Conservation (phyloP, 1,140 invertebrate species). For the Anastrepha ludens region DNA sequence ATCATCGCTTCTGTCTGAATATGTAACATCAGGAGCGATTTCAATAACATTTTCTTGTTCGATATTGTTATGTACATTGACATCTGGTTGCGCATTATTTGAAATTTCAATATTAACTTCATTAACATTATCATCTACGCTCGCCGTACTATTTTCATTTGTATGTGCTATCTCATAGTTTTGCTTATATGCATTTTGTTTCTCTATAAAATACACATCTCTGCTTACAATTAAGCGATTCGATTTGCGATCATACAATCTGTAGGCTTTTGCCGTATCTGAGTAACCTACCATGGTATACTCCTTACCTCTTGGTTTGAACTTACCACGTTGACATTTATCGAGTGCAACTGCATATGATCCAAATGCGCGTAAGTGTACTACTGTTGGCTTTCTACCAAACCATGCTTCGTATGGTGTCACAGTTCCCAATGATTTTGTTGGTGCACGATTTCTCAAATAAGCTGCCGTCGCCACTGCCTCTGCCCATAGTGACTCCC, state of each 20-base stretch:
- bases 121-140: no score
- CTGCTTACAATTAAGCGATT: constrained; percentile 1
- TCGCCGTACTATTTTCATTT: background rate
- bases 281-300: constrained; percentile 55
- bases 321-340: constrained; percentile 38
- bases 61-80: background rate
- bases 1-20: background rate
- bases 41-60: background rate
- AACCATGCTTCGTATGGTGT: constrained; percentile 53
- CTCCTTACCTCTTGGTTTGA: constrained; percentile 48
- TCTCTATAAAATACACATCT: constrained; percentile 45
- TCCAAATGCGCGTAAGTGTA: constrained; percentile 36
- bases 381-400: constrained; percentile 11
- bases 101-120: background rate
- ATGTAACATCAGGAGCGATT: no score
- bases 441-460: constrained; percentile 54
- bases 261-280: constrained; percentile 51
- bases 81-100: background rate
- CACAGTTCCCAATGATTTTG: constrained; percentile 38
- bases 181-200: no score
- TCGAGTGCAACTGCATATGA: background rate
- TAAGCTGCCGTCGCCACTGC: constrained; percentile 60
- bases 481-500: constrained; percentile 75
- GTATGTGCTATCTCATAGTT: background rate
- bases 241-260: constrained; percentile 28